These are phyloP conservation scores for Threskiornis aethiopicus DNA, from an alignment of 2,797 vertebrate species.

Conservation along the genomic window DNA sequence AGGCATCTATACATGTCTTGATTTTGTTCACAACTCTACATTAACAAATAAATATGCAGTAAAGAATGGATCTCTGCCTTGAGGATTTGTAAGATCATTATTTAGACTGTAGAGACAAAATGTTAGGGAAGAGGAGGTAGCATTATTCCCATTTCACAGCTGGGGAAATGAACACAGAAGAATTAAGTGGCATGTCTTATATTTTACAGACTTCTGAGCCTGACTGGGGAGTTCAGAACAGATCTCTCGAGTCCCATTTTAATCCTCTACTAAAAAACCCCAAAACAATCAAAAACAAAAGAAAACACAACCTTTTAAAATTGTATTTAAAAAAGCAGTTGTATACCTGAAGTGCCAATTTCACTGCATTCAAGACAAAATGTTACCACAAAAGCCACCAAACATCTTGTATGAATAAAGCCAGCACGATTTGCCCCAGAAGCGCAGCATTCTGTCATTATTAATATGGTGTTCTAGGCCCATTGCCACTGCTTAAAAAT, in stretches of 20 bases:
- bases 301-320: neutral
- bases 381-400: neutral
- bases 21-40: neutral
- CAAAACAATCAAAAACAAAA: neutral
- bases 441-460: neutral
- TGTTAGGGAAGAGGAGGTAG: neutral
- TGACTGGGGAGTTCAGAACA: neutral
- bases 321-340: neutral
- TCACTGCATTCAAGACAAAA: neutral
- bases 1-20: neutral
- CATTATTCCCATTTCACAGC: neutral
- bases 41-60: neutral
- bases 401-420: neutral
- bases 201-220: neutral
- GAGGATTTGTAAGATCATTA: neutral
- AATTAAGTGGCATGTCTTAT: neutral
- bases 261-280: neutral
- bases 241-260: neutral
- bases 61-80: neutral
- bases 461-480: neutral
- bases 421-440: neutral
- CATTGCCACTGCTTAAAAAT: slow-evolving; percentile 7
- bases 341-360: neutral
- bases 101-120: neutral
- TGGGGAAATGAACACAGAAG: neutral